Conservation (phyloP, 2,888 invertebrate species). For the Andrena flavipes region DNA sequence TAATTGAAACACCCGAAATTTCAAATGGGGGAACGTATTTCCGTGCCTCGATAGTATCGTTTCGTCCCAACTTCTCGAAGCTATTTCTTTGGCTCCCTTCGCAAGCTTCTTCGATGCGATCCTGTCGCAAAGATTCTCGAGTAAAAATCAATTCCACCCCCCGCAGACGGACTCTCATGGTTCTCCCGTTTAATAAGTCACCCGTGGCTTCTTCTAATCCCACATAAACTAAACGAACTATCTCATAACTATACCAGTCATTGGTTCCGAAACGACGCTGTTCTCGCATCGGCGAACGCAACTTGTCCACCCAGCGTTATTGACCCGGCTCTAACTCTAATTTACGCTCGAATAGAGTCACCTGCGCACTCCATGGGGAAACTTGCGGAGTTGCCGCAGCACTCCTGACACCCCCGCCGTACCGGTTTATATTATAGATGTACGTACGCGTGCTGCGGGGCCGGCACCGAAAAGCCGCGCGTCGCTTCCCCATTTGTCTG, state of each 20-base stretch:
- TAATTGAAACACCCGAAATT: constrained; percentile 7
- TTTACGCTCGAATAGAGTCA: constrained; percentile 68
- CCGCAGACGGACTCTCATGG: too few relatives aligned
- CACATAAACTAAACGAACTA: constrained; percentile 1
- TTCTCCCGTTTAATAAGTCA: not conserved
- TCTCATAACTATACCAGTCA: constrained; percentile 17
- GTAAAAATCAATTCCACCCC: too few relatives aligned
- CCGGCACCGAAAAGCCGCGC: constrained; percentile 58
- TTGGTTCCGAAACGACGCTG: constrained; percentile 35
- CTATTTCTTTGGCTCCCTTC: too few relatives aligned
- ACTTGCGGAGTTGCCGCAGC: constrained; percentile 52
- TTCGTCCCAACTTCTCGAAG: too few relatives aligned
- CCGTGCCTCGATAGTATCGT: not conserved
- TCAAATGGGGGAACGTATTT: not conserved
- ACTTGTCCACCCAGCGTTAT: constrained; percentile 36
- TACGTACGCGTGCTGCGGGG: constrained; percentile 31
- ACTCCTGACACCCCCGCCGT: constrained; percentile 33
- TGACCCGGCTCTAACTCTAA: constrained; percentile 61
- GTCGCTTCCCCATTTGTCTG: constrained; percentile 60
- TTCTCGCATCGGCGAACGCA: constrained; percentile 27
- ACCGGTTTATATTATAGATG: constrained; percentile 55
- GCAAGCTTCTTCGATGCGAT: too few relatives aligned
- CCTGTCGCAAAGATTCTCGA: too few relatives aligned
- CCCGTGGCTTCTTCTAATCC: not conserved
- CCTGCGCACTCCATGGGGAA: constrained; percentile 66